Evolutionary conservation across 1,140 invertebrate genomes (phyloP).

Genomic region (Chironomus tepperi): DNA sequence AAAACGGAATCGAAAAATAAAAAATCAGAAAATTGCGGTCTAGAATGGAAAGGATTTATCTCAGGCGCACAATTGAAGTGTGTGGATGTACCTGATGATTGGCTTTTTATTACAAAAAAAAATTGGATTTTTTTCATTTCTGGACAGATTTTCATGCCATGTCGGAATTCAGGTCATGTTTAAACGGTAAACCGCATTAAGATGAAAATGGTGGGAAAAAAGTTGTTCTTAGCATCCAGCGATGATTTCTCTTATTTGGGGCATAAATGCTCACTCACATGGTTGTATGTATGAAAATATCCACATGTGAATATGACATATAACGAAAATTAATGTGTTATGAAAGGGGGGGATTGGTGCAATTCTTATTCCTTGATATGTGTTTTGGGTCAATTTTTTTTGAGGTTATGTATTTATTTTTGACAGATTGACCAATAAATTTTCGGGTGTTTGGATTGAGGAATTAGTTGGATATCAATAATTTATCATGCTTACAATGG

Average conservation of each 20-base stretch:
- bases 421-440: too few species aligned
- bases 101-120: constrained; percentile 14
- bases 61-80: background rate
- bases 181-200: background rate
- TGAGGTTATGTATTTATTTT: too few species aligned
- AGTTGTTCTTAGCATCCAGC: background rate
- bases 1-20: background rate
- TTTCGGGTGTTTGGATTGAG: too few species aligned
- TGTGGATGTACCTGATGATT: background rate
- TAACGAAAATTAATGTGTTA: background rate
- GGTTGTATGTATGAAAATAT: too few species aligned
- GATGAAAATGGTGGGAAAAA: background rate
- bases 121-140: background rate
- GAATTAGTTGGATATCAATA: too few species aligned
- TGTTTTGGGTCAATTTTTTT: too few species aligned
- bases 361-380: background rate
- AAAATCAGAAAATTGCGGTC: background rate
- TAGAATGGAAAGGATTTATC: background rate
- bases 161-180: background rate
- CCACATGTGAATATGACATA: background rate
- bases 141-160: background rate
- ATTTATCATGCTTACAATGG: too few species aligned
- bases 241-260: too few species aligned
- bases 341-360: background rate
- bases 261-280: too few species aligned